Evolutionary conservation across 1,140 invertebrate genomes (phyloP).

Genomic region (Arctopsyche grandis): DNA sequence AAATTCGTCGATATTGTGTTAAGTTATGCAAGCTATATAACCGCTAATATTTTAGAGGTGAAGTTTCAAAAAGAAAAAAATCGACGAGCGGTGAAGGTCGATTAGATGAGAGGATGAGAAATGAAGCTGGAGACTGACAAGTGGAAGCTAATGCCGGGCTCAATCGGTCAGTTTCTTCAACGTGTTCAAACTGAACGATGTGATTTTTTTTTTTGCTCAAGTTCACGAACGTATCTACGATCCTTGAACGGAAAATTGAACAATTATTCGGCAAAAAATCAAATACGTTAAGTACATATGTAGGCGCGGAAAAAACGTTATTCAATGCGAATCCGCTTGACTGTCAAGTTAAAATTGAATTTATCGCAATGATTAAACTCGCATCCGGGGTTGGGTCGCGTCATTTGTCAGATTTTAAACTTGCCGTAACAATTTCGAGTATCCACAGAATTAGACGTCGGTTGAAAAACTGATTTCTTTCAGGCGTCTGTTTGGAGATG

Average conservation of each 20-base stretch:
- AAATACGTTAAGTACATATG: no score
- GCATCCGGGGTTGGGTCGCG: no score
- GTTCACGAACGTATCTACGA: neutral
- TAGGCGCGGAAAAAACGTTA: neutral
- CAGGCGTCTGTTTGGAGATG: no score
- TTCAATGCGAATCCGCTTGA: neutral
- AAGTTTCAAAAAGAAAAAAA: no score
- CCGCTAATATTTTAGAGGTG: no score
- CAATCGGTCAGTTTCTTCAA: neutral
- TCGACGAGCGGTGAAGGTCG: neutral
- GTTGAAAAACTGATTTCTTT: no score
- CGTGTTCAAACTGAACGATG: neutral
- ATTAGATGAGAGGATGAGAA: neutral
- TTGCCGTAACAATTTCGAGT: no score
- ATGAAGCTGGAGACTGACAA: neutral
- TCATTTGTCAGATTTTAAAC: no score
- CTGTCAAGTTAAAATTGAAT: neutral
- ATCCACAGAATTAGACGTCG: no score
- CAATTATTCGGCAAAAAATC: neutral
- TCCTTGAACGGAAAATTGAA: constrained; percentile 7
- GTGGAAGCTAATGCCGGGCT: neutral
- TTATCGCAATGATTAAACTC: no score
- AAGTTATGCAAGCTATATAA: no score
- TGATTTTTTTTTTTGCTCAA: constrained; percentile 3
- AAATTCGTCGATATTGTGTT: no score